phyloP scores from a whole-genome alignment of 2,797 vertebrate genomes.

The Oreochromis mossambicus region DNA sequence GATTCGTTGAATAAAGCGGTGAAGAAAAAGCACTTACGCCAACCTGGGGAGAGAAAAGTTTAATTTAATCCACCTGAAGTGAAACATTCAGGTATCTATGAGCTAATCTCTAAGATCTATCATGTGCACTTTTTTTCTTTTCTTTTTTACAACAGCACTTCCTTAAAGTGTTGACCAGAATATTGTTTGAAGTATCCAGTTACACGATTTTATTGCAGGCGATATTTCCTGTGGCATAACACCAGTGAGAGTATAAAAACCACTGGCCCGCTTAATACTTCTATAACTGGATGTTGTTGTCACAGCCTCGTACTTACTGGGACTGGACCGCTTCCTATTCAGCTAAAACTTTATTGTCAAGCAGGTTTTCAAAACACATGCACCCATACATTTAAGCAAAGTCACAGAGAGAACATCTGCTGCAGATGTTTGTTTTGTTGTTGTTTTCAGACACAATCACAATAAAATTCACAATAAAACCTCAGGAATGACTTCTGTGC shows the following conservation, averaged over 20 bases:
- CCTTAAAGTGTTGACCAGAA: constrained; percentile 4
- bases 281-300: constrained; percentile 15
- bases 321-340: background rate
- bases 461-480: constrained; percentile 28
- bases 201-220: background rate
- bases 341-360: constrained; percentile 17
- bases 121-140: background rate
- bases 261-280: background rate
- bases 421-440: background rate
- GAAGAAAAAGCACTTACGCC: background rate
- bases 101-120: background rate
- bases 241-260: constrained; percentile 7
- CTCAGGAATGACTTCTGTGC: constrained; percentile 20
- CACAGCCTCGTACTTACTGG: background rate
- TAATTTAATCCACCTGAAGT: background rate
- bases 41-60: background rate
- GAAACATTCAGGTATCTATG: background rate
- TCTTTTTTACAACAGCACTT: background rate
- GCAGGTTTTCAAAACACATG: constrained; percentile 5
- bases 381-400: background rate
- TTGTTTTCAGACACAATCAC: background rate
- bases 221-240: background rate
- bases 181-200: constrained; percentile 8
- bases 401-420: constrained; percentile 11
- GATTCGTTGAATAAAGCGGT: background rate